Conservation (phyloP, 2,113 vertebrate genomes). For the Melanostigma gelatinosum region DNA sequence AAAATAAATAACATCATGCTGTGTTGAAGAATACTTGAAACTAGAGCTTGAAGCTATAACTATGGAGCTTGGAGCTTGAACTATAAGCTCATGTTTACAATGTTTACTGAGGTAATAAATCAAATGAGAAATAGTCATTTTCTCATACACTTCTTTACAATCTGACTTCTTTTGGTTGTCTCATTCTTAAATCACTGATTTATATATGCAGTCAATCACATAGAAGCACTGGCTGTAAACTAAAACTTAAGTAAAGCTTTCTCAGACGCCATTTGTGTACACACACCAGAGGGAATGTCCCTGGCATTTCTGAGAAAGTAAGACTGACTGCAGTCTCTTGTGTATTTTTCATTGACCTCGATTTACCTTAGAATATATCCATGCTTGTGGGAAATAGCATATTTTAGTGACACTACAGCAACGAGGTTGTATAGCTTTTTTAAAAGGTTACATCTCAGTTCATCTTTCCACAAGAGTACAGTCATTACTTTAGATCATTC, state of each 20-base stretch:
- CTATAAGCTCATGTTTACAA: background rate
- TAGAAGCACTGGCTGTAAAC: background rate
- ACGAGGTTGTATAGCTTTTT: background rate
- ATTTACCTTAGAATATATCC: background rate
- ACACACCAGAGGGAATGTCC: background rate
- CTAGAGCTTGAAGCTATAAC: background rate
- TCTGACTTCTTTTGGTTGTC: background rate
- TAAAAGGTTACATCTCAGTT: constrained; percentile 1
- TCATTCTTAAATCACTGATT: background rate
- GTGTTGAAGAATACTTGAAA: background rate
- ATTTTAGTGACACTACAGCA: background rate
- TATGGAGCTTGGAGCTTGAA: no score
- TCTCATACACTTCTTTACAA: background rate
- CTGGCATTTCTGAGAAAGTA: background rate
- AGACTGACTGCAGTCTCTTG: background rate
- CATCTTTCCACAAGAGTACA: background rate
- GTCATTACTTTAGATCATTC: constrained; percentile 16
- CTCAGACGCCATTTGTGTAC: background rate
- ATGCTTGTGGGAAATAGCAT: background rate
- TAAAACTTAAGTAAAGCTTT: background rate
- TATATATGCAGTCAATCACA: background rate
- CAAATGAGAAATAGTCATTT: background rate
- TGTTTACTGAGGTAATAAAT: background rate
- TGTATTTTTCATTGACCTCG: background rate
- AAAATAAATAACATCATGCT: background rate